Base-by-base conservation (phyloP, 2,113 vertebrate species). In the Chionodraco myersi region DNA sequence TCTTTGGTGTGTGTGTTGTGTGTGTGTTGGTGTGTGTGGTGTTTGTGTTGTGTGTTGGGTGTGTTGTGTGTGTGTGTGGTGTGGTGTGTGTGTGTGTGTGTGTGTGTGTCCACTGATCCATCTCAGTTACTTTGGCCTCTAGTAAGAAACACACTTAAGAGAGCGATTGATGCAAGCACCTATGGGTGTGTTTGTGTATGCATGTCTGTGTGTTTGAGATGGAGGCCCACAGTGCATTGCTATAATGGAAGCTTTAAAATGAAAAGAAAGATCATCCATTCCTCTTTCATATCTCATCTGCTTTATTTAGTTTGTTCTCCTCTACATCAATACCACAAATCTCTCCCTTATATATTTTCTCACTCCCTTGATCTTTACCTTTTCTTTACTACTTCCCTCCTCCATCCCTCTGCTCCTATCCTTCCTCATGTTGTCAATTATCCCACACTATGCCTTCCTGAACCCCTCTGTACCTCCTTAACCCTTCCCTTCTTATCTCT, bases 1-100 rank as follows among this genome's bases (percentile, higher is more conserved):
- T n/a, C n/a, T n/a, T n/a, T n/a, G n/a, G n/a, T n/a, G n/a, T n/a
- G n/a, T n/a, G n/a, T n/a, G n/a, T n/a, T n/a, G n/a, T n/a, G n/a
- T n/a, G n/a, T n/a, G 2, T 63, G 54, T 49, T 49, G 60, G 71
- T 54, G 66, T 52, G 62, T 14, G 75, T 63, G 57, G 54, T 49
- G 54, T 64, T 66, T 54, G 66, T 72, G 65, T 41, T 72, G 48
- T 58, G n/a, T n/a, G n/a, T n/a, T 75, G 67, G 72, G 66, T 75
- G 67, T 76, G 66, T 75, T 45, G 75, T 63, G 54, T 49, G 54
- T 64, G 71, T 54, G 66, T 72, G 65, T 41, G 77, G 48, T 58
- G n/a, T n/a, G n/a, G n/a, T 75, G 67, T 76, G 66, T 75, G 67
- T 76, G 66, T 75, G 66, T 72, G 78, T 11, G 75, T 63, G 57